Evolutionary conservation across 2,113 vertebrate species (phyloP), one percentile per base, ranked within the genome.

Genomic region (Oncorhynchus clarkii): DNA sequence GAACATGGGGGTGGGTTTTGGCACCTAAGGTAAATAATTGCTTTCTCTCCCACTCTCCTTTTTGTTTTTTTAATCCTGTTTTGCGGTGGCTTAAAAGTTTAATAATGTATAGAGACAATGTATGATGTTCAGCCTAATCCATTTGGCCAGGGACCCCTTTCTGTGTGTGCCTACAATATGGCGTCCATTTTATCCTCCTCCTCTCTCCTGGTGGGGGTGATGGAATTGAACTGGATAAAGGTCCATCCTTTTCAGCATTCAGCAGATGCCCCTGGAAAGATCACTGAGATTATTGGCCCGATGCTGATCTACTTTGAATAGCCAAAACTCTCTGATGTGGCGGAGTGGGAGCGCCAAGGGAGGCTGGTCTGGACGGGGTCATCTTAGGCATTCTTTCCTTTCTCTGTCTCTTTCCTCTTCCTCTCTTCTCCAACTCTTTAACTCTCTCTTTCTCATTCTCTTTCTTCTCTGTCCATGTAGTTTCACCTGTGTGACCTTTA

Each of bases 21-120:
- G 80, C 59, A 57, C 75, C 57, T 71, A 78, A 84, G 87, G 89
- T 84, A 89, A 92, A 93, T 91, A 89, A 89, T 86, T 85, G 85
- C 84, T 86, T 84, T 88, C 83, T 85, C 87, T 74, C 77, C 13
- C 82, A 75, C 80, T 86, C 84, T 66, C 72, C 78, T 68, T 85
- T 82, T 78, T 80, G 86, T 76, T 71, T 59, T 69, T 69, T 67
- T 89, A 93, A 93, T 93, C 91, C 88, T 88, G 87, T 93, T 91
- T 92, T 90, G 84, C 87, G 91, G 87, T 87, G 86, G 89, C 90
- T 94, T 93, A 88, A 90, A 91, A 91, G 85, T 93, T 92, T 88
- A 90, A 92, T 90, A 92, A 88, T 81, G 89, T 88, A 89, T 81
- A 87, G 86, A 88, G 89, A 91, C 89, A 89, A 87, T 88, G 88